Conservation (phyloP, 2,797 vertebrate genomes). For the Etheostoma perlongum region DNA sequence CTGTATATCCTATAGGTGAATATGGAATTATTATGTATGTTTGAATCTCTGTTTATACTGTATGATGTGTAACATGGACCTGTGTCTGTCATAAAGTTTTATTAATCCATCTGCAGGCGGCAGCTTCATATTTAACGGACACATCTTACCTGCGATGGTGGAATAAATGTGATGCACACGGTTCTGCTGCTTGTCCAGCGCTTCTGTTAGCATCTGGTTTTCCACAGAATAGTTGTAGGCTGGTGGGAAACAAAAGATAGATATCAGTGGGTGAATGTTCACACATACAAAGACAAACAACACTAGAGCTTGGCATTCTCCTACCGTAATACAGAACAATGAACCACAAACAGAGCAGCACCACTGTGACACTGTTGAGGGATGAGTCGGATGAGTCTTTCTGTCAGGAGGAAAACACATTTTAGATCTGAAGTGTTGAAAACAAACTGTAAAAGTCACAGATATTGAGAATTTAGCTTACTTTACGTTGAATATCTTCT, state of each 20-base stretch:
- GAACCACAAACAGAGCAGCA: conserved; percentile 75
- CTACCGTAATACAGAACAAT: conserved; percentile 78
- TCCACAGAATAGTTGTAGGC: conserved; percentile 72
- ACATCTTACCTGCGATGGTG: conserved; percentile 56
- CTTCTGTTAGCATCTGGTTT: conserved; percentile 57
- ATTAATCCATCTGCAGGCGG: not conserved
- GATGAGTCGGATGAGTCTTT: conserved; percentile 16
- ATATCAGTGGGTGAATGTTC: not conserved
- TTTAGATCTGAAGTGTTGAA: not conserved
- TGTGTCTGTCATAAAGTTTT: too few relatives aligned
- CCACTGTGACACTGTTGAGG: conserved; percentile 64
- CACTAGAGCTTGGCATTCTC: not conserved
- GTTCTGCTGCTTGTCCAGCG: conserved; percentile 54
- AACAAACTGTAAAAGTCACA: conserved; percentile 1
- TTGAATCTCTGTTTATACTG: too few relatives aligned
- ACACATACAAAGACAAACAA: not conserved
- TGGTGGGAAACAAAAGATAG: conserved; percentile 28
- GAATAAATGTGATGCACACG: conserved; percentile 55
- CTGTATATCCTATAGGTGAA: too few relatives aligned
- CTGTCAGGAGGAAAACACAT: conserved; percentile 33
- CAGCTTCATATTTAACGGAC: not conserved
- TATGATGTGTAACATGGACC: too few relatives aligned
- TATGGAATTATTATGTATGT: too few relatives aligned
- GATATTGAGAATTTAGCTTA: conserved; percentile 30
- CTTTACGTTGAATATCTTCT: conserved; percentile 31